Evolutionary conservation across 2,113 vertebrate genomes (phyloP).

Genomic region (Megaceryle maxima): DNA sequence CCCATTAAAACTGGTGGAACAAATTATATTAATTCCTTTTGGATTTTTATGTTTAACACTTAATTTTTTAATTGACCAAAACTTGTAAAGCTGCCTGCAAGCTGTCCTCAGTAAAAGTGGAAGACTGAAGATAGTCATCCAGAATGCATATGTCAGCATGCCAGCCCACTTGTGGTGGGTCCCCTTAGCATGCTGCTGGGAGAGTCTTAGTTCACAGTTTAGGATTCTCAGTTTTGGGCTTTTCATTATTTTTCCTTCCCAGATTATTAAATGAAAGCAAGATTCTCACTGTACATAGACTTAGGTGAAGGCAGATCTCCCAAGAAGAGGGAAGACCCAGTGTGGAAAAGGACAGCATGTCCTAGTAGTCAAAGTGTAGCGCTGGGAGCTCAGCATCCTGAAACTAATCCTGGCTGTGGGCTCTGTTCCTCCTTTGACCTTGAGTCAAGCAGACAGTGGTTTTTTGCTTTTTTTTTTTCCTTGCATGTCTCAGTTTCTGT

Average conservation of each 20-base stretch:
- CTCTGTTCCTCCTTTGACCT: background rate
- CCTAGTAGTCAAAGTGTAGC: background rate
- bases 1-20: background rate
- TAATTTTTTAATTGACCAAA: background rate
- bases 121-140: background rate
- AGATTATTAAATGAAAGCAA: background rate
- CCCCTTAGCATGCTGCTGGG: background rate
- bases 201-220: background rate
- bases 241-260: background rate
- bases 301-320: background rate
- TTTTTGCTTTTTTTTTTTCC: background rate
- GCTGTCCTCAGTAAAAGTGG: background rate
- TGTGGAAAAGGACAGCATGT: background rate
- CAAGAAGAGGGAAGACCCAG: background rate
- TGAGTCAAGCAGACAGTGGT: background rate
- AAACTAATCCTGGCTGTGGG: background rate
- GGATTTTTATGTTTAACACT: background rate
- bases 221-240: background rate
- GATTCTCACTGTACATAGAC: background rate
- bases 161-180: background rate
- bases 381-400: background rate
- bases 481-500: background rate
- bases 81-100: background rate
- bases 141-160: background rate
- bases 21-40: background rate